Conservation (phyloP, 2,113 vertebrate genomes). For the Hippocampus zosterae region DNA sequence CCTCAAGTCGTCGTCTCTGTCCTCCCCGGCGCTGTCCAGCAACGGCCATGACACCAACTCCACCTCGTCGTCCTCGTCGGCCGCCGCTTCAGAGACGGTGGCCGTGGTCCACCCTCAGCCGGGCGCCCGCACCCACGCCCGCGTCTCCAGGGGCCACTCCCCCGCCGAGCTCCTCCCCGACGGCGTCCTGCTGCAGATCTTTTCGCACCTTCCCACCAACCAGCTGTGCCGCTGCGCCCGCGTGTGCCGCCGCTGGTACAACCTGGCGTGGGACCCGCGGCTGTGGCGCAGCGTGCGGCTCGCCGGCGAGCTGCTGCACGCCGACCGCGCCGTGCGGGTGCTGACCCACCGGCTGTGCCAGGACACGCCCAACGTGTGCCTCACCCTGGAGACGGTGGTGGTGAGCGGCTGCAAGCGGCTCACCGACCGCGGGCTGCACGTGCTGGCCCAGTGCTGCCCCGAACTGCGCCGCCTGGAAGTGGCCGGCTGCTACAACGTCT, state of each 20-base stretch:
- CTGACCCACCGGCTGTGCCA: slow-evolving; percentile 93
- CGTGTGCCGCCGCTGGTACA: slow-evolving; percentile 94
- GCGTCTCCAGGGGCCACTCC: slow-evolving; percentile 75
- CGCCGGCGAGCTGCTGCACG: slow-evolving; percentile 86
- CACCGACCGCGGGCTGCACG: slow-evolving; percentile 91
- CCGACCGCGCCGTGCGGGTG: slow-evolving; percentile 89
- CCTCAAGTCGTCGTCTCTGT: slow-evolving; percentile 79
- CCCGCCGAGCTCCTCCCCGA: slow-evolving; percentile 85
- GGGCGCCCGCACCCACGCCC: slow-evolving; percentile 76
- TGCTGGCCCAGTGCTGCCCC: slow-evolving; percentile 91
- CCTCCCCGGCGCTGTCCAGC: slow-evolving; percentile 78
- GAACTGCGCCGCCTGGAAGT: slow-evolving; percentile 90
- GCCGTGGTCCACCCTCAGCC: slow-evolving; percentile 91
- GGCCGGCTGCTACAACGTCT: slow-evolving; percentile 91
- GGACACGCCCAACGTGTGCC: slow-evolving; percentile 96
- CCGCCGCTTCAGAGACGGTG: slow-evolving; percentile 84
- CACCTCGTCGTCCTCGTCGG: slow-evolving; percentile 82
- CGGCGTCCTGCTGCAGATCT: slow-evolving; percentile 81
- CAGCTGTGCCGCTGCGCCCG: slow-evolving; percentile 93
- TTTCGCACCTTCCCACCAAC: slow-evolving; percentile 91
- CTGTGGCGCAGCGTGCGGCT: slow-evolving; percentile 89
- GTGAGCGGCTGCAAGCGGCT: slow-evolving; percentile 90
- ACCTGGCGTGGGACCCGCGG: slow-evolving; percentile 93
- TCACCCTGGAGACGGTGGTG: slow-evolving; percentile 91
- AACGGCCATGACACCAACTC: slow-evolving; percentile 82